Conservation (phyloP, 2,797 vertebrate genomes). For the Tenualosa ilisha region DNA sequence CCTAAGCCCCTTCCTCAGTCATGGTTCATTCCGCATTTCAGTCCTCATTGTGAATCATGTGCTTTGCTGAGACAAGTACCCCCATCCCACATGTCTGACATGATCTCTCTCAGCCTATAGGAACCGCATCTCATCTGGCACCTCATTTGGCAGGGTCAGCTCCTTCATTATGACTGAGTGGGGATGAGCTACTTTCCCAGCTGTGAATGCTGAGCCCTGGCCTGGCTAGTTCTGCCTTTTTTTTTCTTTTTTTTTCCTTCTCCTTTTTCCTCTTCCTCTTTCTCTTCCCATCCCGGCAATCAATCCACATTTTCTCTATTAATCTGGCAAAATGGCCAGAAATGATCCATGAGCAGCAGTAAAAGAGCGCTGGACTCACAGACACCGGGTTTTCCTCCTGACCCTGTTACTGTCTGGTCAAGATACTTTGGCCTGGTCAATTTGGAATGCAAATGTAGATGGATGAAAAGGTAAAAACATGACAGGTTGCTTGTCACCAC, state of each 20-base stretch:
- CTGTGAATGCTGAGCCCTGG: not conserved
- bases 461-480: not conserved
- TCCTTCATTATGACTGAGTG: slow-evolving; percentile 24
- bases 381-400: not conserved
- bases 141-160: slow-evolving; percentile 19
- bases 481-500: not conserved
- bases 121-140: not conserved
- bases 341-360: slow-evolving; percentile 8
- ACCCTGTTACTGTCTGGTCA: slow-evolving; percentile 2
- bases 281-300: not conserved
- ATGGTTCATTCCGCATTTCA: not conserved
- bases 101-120: slow-evolving; percentile 17
- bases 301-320: slow-evolving; percentile 12
- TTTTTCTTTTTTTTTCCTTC: not conserved
- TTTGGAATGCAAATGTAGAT: not conserved
- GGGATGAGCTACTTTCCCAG: slow-evolving; percentile 6
- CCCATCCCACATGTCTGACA: slow-evolving; percentile 4
- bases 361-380: not conserved
- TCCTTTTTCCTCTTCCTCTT: not conserved
- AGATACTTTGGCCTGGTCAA: not conserved
- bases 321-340: slow-evolving; percentile 18
- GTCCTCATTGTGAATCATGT: not conserved
- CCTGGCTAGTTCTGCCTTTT: not conserved
- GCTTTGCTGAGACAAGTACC: not conserved
- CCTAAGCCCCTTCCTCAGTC: not conserved